phyloP scores from a whole-genome alignment of 2,113 vertebrate species.

The Turdus rufiventris region DNA sequence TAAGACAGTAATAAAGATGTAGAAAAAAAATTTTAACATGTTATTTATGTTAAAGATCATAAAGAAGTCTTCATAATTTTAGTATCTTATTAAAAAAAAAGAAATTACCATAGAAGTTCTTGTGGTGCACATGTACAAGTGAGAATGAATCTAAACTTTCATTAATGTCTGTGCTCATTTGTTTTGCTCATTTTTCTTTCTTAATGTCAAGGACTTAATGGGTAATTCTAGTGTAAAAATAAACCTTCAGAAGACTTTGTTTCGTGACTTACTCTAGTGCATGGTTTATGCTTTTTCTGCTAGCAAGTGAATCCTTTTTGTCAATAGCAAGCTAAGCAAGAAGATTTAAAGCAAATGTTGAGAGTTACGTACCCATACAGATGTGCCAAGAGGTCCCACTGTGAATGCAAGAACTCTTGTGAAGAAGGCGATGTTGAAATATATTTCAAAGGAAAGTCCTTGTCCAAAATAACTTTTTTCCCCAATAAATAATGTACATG shows the following conservation, averaged over 20 bases:
- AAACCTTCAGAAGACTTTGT: background rate
- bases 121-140: background rate
- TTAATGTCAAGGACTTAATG: background rate
- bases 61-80: background rate
- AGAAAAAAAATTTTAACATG: background rate
- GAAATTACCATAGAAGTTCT: background rate
- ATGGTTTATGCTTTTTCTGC: background rate
- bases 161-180: background rate
- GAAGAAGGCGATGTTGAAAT: background rate
- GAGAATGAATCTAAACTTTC: background rate
- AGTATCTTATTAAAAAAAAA: background rate
- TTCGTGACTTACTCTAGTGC: background rate
- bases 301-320: background rate
- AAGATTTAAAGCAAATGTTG: background rate
- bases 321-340: background rate
- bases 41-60: background rate
- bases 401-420: background rate
- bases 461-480: background rate
- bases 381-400: background rate
- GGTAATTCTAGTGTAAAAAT: background rate
- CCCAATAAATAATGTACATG: background rate
- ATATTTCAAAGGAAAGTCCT: background rate
- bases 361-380: background rate
- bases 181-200: background rate
- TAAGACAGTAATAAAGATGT: slow-evolving; percentile 35